Base-by-base conservation (phyloP, 2,113 vertebrate species). In the Jaculus jaculus region DNA sequence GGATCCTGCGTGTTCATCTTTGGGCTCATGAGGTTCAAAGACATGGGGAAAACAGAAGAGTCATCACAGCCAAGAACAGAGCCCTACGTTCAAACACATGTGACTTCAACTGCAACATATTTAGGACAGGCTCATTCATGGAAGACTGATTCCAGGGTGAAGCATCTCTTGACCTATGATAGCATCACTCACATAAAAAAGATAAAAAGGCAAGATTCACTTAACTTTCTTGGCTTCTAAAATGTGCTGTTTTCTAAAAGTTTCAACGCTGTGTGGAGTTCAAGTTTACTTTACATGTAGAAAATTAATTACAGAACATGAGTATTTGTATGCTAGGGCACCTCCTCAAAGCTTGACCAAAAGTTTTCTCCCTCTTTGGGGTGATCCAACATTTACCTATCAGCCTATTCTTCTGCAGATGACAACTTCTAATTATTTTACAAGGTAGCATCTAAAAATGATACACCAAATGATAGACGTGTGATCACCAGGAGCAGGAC, bases 181-280 rank as follows among this genome's bases (percentile, higher is more conserved):
- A 21, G n/a, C 42, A 2, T 39, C 18, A 71, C 7, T 95, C 51
- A 94, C 5, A 5, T 47, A 47, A 47, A 12, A 54, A 54, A 54
- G 86, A 92, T 89, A 74, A 87, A 95, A 93, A 80, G 61, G 32
- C 71, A 94, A 90, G 54, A 84, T 90, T 96, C 89, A 95, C 87
- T 94, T 79, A 94, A 58, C 8, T 85, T 87, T 94, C 69, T 88
- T 39, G 30, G 60, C 54, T 92, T 93, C 72, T 81, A 91, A 88
- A 91, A 95, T 47, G 80, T 34, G 89, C 34, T 90, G 23, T 90
- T 93, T 95, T 95, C 79, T 58, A 89, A 85, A 89, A 72, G 3
- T n/a, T 92, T 93, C 39, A 80, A 30, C 92, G 58, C 51, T 93
- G 16, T 8, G 34, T 42, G 86, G 28, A 89, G 75, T 93, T 84